phyloP scores from a whole-genome alignment of 2,797 vertebrate genomes.

The Phyllotis vaccarum region DNA sequence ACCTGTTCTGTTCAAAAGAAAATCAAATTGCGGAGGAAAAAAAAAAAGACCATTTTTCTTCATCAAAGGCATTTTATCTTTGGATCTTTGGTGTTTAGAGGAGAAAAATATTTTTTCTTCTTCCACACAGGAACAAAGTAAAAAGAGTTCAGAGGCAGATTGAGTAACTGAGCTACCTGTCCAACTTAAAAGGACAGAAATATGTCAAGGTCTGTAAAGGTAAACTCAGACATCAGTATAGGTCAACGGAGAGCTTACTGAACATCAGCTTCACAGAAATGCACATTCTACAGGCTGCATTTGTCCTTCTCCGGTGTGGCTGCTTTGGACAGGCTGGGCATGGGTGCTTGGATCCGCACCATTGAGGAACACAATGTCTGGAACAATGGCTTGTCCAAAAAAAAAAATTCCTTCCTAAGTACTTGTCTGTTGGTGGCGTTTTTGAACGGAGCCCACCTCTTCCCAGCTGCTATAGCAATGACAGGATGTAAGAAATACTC shows the following conservation, averaged over 20 bases:
- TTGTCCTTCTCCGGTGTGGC: neutral
- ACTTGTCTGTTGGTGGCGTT: neutral
- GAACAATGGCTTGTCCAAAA: neutral
- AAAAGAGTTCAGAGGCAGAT: conserved; percentile 37
- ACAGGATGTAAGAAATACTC: neutral
- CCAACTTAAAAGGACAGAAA: conserved; percentile 35
- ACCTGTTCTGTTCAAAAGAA: neutral
- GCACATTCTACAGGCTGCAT: neutral
- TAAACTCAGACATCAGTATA: neutral
- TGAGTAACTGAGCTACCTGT: neutral
- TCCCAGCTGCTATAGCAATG: neutral
- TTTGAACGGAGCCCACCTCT: neutral
- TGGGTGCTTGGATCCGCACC: neutral
- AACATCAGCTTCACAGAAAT: conserved; percentile 13
- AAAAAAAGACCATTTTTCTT: neutral
- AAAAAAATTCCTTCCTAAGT: neutral
- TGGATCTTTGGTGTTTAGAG: neutral
- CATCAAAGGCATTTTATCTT: conserved; percentile 42
- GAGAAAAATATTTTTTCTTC: neutral
- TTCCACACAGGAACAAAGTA: conserved; percentile 11
- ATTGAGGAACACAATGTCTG: neutral
- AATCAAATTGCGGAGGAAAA: neutral
- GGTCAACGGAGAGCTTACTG: neutral
- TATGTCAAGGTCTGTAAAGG: neutral
- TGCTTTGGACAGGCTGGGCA: neutral